phyloP scores from a whole-genome alignment of 2,797 vertebrate species.

The Pseudochirops cupreus region DNA sequence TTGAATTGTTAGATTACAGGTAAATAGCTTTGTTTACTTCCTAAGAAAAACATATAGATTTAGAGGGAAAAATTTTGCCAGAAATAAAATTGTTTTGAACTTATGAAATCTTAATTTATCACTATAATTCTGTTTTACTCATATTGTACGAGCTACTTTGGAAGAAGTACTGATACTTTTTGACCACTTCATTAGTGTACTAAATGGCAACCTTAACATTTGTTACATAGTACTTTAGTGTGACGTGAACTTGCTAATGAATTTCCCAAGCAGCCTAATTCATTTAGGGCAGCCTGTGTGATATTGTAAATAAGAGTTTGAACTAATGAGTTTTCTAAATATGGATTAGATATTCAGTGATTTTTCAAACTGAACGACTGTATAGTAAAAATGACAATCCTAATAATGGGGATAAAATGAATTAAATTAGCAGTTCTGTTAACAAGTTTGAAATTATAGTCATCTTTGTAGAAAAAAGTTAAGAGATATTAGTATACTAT shows the following conservation, averaged over 20 bases:
- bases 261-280: slow-evolving; percentile 51
- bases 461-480: slow-evolving; percentile 53
- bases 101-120: slow-evolving; percentile 54
- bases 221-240: slow-evolving; percentile 64
- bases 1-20: slow-evolving; percentile 26
- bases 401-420: slow-evolving; percentile 47
- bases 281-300: slow-evolving; percentile 70
- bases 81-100: slow-evolving; percentile 31
- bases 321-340: slow-evolving; percentile 54
- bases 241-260: slow-evolving; percentile 67
- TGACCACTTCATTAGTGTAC: slow-evolving; percentile 62
- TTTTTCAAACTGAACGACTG: not conserved
- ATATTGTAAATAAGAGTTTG: slow-evolving; percentile 62
- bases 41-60: slow-evolving; percentile 61
- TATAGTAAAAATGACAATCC: slow-evolving; percentile 33
- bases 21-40: slow-evolving; percentile 63
- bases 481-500: slow-evolving; percentile 54
- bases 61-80: slow-evolving; percentile 46
- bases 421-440: slow-evolving; percentile 57
- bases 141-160: slow-evolving; percentile 53
- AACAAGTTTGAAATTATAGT: slow-evolving; percentile 53
- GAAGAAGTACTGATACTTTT: slow-evolving; percentile 57
- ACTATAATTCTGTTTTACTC: slow-evolving; percentile 67
- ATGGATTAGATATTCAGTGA: slow-evolving; percentile 13
- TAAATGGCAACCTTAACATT: slow-evolving; percentile 36